Base-by-base conservation (phyloP, 2,797 vertebrate species). In the Lerista edwardsae region DNA sequence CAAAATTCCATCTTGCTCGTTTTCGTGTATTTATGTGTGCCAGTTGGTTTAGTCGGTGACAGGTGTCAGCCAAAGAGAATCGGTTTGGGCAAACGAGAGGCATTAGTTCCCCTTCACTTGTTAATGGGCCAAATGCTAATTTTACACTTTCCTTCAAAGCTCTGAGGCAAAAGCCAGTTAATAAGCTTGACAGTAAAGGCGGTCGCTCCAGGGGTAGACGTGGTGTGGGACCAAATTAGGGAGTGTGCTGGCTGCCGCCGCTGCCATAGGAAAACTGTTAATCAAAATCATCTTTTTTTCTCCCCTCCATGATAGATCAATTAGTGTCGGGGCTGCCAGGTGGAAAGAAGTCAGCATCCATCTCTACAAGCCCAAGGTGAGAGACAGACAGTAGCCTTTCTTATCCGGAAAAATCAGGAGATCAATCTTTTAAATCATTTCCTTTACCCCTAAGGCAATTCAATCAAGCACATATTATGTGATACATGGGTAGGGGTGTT, bases 371-470 rank as follows among this genome's bases (percentile, higher is more conserved):
- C 59, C 21, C 17, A 47, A 29, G 78, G 0, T 47, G 17, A 65
- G 36, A 72, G 57, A 71, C 55, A 25, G 5, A n/a, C 55, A 25
- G 5, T 4, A 21, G 27, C 34, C 62, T 55, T 68, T 71, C 59
- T 87, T 84, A 75, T 74, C 83, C 61, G 77, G 61, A 82, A 65
- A 44, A 44, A 11, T 15, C 6, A 29, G 36, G 36, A 61, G 80
- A 81, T 72, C 47, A 15, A 47, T 80, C 74, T 86, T 79, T 61
- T 25, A 61, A 41, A 86, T 3, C 79, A 85, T 78, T 36, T 81
- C 79, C 81, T 86, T 85, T 84, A 65, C 39, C 83, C 81, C 81
- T 64, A 75, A 34, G 80, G 84, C 84, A 72, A 25, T 39, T 86
- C 62, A 73, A 47, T 23, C 64, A 89, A 85, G 87, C 80, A 76